Evolutionary conservation across 2,113 vertebrate genomes (phyloP), one percentile per base, ranked within the genome.

Genomic region (Shinisaurus crocodilurus): DNA sequence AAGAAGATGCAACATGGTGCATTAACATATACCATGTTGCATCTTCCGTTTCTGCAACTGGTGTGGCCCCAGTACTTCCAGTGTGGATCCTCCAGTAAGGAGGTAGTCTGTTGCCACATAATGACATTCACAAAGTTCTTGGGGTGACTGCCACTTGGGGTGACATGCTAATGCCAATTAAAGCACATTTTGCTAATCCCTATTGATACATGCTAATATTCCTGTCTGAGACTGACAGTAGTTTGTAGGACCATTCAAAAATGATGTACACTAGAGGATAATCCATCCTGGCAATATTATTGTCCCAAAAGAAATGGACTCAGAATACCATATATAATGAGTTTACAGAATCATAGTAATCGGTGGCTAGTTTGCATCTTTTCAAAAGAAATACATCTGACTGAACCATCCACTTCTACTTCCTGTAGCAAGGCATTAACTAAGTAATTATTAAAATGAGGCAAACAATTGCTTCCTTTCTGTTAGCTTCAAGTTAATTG

Each of bases 401-500:
- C 48, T 88, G n/a, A 85, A 69, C 48, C 1, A 70, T 79, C 23
- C 81, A 79, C 80, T 86, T 90, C 50, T 84, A n/a, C 48, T 83
- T 91, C 60, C 29, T 77, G 5, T 79, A 79, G 60, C 69, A 40
- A 87, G 45, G 43, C 43, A 83, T 76, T 85, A 60, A 25, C 34
- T 77, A 77, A 79, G 29, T 60, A 72, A 57, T 88, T 34, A 69
- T 88, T 88, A 88, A 84, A 91, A 84, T 60, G 48, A 84, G 60
- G 63, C 86, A 88, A 88, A 91, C n/a, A 67, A 67, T 65, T 32
- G 54, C 63, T 57, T 87, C 34, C 37, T 87, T 91, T 76, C 20
- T 85, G 72, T 72, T 81, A 89, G 85, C 72, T 63, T 43, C 93
- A 86, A 90, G 63, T 57, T 86, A 6, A 23, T 80, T 94, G 75